Evolutionary conservation across 2,113 vertebrate species (phyloP).

Genomic region (Chlorocebus sabaeus): DNA sequence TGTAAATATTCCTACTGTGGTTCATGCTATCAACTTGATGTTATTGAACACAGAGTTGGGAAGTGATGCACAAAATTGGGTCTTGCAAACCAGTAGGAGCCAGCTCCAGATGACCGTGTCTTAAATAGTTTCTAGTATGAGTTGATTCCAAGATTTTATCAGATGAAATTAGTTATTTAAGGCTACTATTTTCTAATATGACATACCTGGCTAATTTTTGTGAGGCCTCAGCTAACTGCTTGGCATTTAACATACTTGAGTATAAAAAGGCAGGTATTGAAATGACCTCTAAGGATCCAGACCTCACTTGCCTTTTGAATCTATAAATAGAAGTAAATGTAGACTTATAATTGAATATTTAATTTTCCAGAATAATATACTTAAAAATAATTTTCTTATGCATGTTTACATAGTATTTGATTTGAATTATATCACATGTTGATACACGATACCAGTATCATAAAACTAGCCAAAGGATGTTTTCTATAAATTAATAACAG

Average conservation of each 20-base stretch:
- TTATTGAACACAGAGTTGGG: not conserved
- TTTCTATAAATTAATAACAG: not conserved
- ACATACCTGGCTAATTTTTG: conserved; percentile 87
- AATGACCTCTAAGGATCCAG: conserved; percentile 88
- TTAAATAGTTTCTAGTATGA: not conserved
- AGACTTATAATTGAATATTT: not conserved
- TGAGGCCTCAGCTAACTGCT: conserved; percentile 84
- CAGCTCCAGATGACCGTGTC: not conserved
- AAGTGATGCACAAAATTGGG: not conserved
- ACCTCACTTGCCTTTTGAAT: conserved; percentile 84
- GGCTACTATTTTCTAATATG: not conserved
- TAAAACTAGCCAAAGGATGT: not conserved
- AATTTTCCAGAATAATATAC: conserved; percentile 24
- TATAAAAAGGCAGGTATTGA: conserved; percentile 87
- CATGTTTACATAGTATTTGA: not conserved
- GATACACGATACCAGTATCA: not conserved
- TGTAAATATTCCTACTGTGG: not conserved
- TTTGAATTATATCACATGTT: conserved; percentile 3
- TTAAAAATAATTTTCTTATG: not conserved
- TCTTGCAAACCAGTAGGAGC: not conserved
- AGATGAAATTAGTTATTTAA: not conserved
- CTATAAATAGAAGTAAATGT: conserved; percentile 79
- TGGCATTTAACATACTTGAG: conserved; percentile 82
- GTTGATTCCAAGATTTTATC: not conserved
- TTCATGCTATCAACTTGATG: not conserved